A percentile compares a stretch with the other conserved stretches of the same genome.
Conservation (phyloP, 1,140 invertebrate species). For the Aplysia californica region DNA sequence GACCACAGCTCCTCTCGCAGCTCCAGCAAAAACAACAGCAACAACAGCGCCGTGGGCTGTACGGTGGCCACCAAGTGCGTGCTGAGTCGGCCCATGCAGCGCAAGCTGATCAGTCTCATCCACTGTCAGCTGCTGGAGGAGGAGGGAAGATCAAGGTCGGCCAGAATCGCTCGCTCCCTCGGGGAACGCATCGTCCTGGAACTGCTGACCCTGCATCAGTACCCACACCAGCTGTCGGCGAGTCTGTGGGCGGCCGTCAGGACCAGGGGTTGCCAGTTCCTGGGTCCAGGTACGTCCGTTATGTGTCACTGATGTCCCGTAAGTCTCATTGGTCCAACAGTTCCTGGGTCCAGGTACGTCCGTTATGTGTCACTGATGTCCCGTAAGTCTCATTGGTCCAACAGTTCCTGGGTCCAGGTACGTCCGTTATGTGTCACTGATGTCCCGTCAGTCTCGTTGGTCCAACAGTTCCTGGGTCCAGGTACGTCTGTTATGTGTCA, state of each 20-base stretch:
- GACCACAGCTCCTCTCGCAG: not conserved
- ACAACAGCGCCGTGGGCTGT: not conserved
- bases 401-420: too few relatives aligned
- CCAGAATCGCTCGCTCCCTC: slow-evolving; percentile 83
- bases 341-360: slow-evolving; percentile 91
- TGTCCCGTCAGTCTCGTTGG: too few relatives aligned
- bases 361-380: too few relatives aligned
- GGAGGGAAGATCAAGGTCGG: slow-evolving; percentile 81
- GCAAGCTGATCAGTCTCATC: slow-evolving; percentile 91
- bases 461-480: too few relatives aligned
- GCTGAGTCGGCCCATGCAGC: slow-evolving; percentile 92
- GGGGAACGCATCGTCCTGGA: slow-evolving; percentile 96
- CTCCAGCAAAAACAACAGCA: not conserved
- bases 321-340: slow-evolving; percentile 97
- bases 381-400: too few relatives aligned
- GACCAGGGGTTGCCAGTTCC: slow-evolving; percentile 96
- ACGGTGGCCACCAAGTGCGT: slow-evolving; percentile 35
- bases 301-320: too few relatives aligned
- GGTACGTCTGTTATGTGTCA: too few relatives aligned
- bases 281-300: slow-evolving; percentile 82
- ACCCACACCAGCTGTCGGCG: slow-evolving; percentile 89
- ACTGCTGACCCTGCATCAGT: slow-evolving; percentile 93
- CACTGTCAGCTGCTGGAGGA: slow-evolving; percentile 93
- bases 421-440: too few relatives aligned
- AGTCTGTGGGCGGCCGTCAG: slow-evolving; percentile 98